Evolutionary conservation across 2,113 vertebrate species (phyloP).

Genomic region (Aplodontia rufa): DNA sequence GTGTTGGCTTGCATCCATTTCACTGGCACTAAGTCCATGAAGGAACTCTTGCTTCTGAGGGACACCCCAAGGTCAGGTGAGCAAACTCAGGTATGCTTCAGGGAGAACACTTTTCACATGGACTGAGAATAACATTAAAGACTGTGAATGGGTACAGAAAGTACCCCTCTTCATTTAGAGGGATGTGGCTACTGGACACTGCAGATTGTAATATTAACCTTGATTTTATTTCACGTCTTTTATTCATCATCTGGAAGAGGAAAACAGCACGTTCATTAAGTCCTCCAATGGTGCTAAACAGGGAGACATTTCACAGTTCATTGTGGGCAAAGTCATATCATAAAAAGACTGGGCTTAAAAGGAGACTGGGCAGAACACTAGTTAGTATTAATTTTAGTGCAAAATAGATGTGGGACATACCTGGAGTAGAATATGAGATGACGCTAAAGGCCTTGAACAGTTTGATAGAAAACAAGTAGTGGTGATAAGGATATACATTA

Average conservation of each 20-base stretch:
- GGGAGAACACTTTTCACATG: background rate
- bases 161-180: constrained; percentile 20
- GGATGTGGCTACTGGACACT: background rate
- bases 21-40: background rate
- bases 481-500: background rate
- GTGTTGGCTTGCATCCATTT: background rate
- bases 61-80: background rate
- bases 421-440: background rate
- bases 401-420: background rate
- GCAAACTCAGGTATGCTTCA: background rate
- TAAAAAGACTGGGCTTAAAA: constrained; percentile 45
- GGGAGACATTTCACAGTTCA: constrained; percentile 29
- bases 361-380: background rate
- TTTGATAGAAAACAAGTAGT: constrained; percentile 26
- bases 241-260: constrained; percentile 55
- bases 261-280: constrained; percentile 55
- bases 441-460: background rate
- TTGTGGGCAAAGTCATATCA: constrained; percentile 12
- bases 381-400: background rate
- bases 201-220: background rate
- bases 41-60: background rate
- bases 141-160: background rate
- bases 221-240: constrained; percentile 47
- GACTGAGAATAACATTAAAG: background rate
- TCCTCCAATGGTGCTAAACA: constrained; percentile 52